Base-by-base conservation (phyloP, 2,113 vertebrate species). In the Gobius niger region DNA sequence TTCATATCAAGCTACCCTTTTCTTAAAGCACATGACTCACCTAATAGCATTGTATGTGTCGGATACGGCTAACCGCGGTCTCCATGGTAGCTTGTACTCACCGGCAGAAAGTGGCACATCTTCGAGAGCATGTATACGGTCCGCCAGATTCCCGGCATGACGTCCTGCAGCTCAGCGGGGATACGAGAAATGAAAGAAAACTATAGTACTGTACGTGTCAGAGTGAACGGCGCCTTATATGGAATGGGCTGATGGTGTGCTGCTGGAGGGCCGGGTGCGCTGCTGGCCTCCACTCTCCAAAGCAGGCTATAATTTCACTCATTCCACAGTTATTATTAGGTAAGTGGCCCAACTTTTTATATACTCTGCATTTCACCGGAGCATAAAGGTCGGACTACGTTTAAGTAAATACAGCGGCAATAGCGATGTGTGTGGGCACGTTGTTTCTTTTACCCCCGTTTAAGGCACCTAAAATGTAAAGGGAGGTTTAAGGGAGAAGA, bases 151-250 rank as follows among this genome's bases (percentile, higher is more conserved):
- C 64, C 73, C 52, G 60, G 73, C 65, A 34, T 59, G 70, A 24
- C 53, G 71, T 63, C 72, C n/a, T 62, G 69, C 40, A 42, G 54
- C 84, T 9, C 84, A 77, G 81, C 72, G 46, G 80, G 76, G 42
- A 18, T 65, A 12, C 47, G 70, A 60, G 65, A 81, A 80, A 82
- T 78, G 75, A 70, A 70, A 16, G n/a, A 56, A 16, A 63, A 57
- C 64, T 60, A 54, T 19, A 18, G 19, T 24, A 78, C 70, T 63
- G 44, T 24, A 57, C 62, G 67, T 19, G 72, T 72, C 62, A 68
- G 12, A 68, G 56, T 63, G 75, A 77, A 61, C 59, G 9, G 42
- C 24, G 5, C 57, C 61, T 67, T 67, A 67, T 42, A 24, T 52
- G 61, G 66, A 15, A 52, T 62, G 1, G 42, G 42, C 54, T 13